Conservation (phyloP, 2,797 vertebrate species). For the Gambusia yucatana region DNA sequence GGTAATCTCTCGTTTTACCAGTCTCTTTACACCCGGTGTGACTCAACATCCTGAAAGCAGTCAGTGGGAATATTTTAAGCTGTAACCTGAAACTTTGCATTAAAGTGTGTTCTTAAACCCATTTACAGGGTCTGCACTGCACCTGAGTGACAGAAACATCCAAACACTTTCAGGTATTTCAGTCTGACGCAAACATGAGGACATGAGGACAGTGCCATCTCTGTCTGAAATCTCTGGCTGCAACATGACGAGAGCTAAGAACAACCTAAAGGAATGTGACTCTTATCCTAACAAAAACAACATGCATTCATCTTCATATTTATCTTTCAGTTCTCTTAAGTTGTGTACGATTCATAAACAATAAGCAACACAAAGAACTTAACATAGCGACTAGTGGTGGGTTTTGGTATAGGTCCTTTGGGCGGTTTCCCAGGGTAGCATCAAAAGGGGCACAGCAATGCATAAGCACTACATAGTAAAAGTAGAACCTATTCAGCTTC, state of each 20-base stretch:
- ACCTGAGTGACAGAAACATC: slow-evolving; percentile 27
- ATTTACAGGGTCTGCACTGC: neutral
- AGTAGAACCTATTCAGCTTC: neutral
- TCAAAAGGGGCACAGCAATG: neutral
- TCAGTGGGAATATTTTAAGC: neutral
- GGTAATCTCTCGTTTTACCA: slow-evolving; percentile 11
- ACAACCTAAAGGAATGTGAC: slow-evolving; percentile 23
- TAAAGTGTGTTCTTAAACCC: slow-evolving; percentile 19
- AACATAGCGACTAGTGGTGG: neutral
- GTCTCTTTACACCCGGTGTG: slow-evolving; percentile 9
- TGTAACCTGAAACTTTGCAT: slow-evolving; percentile 60
- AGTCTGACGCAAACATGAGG: slow-evolving; percentile 3
- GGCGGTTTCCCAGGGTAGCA: neutral
- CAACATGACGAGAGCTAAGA: slow-evolving; percentile 19
- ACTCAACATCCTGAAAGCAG: neutral
- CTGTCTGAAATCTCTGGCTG: neutral
- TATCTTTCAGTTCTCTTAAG: neutral
- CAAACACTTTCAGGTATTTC: slow-evolving; percentile 37
- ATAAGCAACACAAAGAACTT: neutral
- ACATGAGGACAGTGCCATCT: neutral
- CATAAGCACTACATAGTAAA: neutral
- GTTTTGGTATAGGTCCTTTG: neutral
- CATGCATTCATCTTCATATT: slow-evolving; percentile 8
- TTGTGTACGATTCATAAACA: neutral
- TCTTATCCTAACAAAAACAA: slow-evolving; percentile 2